These are phyloP conservation scores for Cyclopterus lumpus DNA, from an alignment of 2,797 vertebrate species.

Conservation along the genomic window DNA sequence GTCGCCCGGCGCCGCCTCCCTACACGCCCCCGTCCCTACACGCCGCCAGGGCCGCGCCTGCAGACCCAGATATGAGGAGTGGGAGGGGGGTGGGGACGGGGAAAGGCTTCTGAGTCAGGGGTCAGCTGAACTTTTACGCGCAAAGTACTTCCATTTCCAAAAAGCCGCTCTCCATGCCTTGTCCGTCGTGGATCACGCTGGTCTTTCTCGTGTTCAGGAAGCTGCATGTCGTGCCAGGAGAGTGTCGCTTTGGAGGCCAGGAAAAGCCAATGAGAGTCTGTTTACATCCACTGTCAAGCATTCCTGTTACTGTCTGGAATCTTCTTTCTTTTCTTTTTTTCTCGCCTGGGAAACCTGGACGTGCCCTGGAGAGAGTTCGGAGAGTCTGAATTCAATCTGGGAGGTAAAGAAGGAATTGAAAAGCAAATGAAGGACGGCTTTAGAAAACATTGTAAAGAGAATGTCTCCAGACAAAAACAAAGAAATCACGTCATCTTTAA, in stretches of 20 bases:
- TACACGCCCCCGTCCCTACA: constrained; percentile 95
- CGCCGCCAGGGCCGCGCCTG: constrained; percentile 87
- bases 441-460: constrained; percentile 51
- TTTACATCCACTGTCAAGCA: constrained; percentile 83
- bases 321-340: background rate
- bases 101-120: constrained; percentile 23
- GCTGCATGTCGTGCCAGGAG: constrained; percentile 47
- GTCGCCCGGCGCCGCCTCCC: constrained; percentile 91
- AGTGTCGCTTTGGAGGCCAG: constrained; percentile 35
- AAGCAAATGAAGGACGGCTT: constrained; percentile 17
- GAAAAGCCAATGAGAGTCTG: constrained; percentile 75
- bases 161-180: constrained; percentile 68
- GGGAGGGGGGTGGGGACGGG: background rate
- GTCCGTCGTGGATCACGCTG: constrained; percentile 47
- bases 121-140: constrained; percentile 33
- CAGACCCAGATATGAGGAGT: constrained; percentile 94
- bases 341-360: constrained; percentile 49
- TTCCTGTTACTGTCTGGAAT: constrained; percentile 80
- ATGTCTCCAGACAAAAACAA: constrained; percentile 65
- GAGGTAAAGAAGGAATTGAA: constrained; percentile 21
- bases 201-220: constrained; percentile 75
- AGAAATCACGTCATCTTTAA: constrained; percentile 68
- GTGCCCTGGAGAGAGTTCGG: constrained; percentile 33
- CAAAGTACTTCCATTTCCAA: constrained; percentile 72
- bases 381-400: constrained; percentile 20